Base-by-base conservation (phyloP, 2,888 invertebrate genomes). In the Euplagia quadripunctaria region DNA sequence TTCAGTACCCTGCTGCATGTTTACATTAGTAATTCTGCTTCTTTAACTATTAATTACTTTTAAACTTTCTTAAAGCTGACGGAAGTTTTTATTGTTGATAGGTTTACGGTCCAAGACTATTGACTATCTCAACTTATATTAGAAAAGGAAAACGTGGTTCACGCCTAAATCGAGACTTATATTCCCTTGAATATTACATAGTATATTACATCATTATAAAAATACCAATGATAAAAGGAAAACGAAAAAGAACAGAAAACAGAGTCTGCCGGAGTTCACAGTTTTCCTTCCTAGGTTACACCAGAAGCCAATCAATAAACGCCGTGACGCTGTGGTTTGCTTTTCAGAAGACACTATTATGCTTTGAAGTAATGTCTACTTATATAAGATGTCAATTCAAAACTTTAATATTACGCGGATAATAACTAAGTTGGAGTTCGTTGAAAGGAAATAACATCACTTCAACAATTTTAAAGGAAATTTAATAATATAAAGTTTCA, bases 391-490 rank as follows among this genome's bases (percentile, higher is more conserved):
- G 41, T 67, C 31, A 51, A 67, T 49, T 12, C 17, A 42, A 20
- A 68, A 65, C 7, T 77, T 74, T 42, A 11, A 46, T 51, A 68
- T 63, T 65, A 65, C 51, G 17, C 31, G 49, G 65, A 68, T 31
- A 67, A 70, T 65, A 11, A 71, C 41, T 64, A 42, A 64, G 42
- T 72, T 77, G 16, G 20, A 67, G n/a, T 72, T 20, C 70, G 52
- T 67, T 66, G 8, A 46, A 16, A 14, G 42, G 42, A 65, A 55
- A 16, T 51, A 51, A 51, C 58, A 43, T 73, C 64, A 16, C 42
- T 52, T 17, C 41, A 77, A 55, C 43, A 43, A 16, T 14, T 72
- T 72, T 9, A 17, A 71, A 43, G 11, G 64, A 81, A 73, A n/a
- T 61, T 49, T 14, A 72, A 79, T 79, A 41, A 20, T 20, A 6